Percentiles rank a stretch among this genome's conserved stretches.
phyloP scores from a whole-genome alignment of 2,113 vertebrate genomes.

The Alligator mississippiensis region DNA sequence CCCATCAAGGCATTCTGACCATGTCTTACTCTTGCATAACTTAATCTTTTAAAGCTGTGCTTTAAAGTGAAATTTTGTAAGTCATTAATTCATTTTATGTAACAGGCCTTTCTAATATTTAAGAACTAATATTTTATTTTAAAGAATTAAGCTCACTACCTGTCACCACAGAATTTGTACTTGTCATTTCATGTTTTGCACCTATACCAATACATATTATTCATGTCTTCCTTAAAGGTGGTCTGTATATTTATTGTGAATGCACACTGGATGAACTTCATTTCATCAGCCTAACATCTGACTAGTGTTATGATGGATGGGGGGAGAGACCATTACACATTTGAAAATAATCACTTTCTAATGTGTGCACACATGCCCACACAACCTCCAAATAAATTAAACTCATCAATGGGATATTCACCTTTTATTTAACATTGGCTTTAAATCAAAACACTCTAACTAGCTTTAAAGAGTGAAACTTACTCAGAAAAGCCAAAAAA shows the following conservation, averaged over 20 bases:
- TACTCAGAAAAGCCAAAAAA: neutral
- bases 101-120: neutral
- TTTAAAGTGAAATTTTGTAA: neutral
- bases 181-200: neutral
- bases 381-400: neutral
- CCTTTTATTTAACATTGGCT: neutral
- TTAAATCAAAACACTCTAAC: neutral
- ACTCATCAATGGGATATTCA: neutral
- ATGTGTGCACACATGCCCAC: fast-evolving
- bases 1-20: neutral
- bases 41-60: neutral
- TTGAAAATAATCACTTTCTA: neutral
- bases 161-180: neutral
- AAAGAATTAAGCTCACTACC: neutral
- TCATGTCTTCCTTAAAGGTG: neutral
- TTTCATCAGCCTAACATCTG: neutral
- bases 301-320: neutral
- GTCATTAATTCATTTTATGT: neutral
- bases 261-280: neutral
- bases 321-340: fast-evolving
- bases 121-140: neutral
- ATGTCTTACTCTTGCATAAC: neutral
- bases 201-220: no score
- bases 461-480: neutral
- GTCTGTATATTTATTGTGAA: neutral